phyloP scores from a whole-genome alignment of 2,888 invertebrate genomes.

The Ectemnius cavifrons region DNA sequence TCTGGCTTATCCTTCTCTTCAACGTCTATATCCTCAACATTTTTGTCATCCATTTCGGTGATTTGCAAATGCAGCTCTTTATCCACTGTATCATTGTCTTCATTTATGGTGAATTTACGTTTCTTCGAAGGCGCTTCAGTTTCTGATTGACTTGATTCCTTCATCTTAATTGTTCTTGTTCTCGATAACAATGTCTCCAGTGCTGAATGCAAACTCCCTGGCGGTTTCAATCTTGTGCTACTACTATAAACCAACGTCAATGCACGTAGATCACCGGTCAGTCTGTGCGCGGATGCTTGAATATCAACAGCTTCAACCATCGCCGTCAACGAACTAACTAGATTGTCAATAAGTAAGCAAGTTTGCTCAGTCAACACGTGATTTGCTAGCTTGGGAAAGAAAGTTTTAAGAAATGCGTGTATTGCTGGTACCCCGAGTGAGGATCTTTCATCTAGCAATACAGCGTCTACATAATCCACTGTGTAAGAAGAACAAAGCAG shows the following conservation, averaged over 20 bases:
- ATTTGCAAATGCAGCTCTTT: constrained; percentile 59
- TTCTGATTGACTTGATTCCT: constrained; percentile 69
- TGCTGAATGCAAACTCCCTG: constrained; percentile 69
- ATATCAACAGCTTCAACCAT: constrained; percentile 80
- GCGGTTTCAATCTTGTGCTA: constrained; percentile 74
- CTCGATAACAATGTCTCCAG: constrained; percentile 73
- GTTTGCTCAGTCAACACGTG: constrained; percentile 83
- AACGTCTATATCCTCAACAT: constrained; percentile 53
- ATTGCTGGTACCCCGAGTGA: constrained; percentile 91
- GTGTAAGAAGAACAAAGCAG: constrained; percentile 90
- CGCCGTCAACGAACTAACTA: constrained; percentile 81
- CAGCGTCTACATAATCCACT: constrained; percentile 94
- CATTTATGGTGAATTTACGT: constrained; percentile 69
- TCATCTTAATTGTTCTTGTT: constrained; percentile 65
- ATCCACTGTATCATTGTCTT: constrained; percentile 55
- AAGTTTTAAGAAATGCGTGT: constrained; percentile 92
- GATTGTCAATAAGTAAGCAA: constrained; percentile 81
- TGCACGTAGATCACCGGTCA: constrained; percentile 81
- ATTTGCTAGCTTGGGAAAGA: constrained; percentile 91
- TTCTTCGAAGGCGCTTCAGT: constrained; percentile 74
- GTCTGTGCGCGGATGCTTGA: constrained; percentile 78
- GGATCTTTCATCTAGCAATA: constrained; percentile 91
- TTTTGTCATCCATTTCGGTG: constrained; percentile 53
- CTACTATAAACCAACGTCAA: constrained; percentile 81
- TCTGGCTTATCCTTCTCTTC: constrained; percentile 63